A percentile compares a stretch with the other conserved stretches of the same genome.
These are phyloP conservation scores for Nestor notabilis DNA, from an alignment of 2,113 vertebrate genomes.

Conservation along the genomic window DNA sequence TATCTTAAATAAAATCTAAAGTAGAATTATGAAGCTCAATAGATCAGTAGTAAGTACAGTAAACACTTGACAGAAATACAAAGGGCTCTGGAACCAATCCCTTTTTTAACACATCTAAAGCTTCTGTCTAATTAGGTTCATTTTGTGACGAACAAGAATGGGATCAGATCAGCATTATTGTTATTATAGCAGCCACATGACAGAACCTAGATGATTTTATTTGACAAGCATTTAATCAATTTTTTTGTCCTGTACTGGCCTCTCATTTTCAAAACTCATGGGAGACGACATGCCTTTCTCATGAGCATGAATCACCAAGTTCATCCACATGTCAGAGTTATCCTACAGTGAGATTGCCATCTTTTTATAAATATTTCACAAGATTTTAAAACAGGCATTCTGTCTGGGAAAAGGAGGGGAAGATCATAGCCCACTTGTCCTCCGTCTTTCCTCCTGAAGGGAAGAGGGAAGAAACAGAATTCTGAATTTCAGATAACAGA, in stretches of 20 bases:
- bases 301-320: neutral
- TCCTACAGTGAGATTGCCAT: neutral
- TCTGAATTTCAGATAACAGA: neutral
- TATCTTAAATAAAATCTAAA: neutral
- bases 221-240: neutral
- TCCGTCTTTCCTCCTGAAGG: neutral
- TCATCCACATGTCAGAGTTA: neutral
- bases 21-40: neutral
- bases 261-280: neutral
- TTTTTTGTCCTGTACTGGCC: neutral
- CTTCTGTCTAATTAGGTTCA: neutral
- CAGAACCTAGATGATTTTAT: conserved; percentile 2
- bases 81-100: neutral
- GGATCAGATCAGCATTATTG: neutral
- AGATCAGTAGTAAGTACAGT: conserved; percentile 13
- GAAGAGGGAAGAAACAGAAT: neutral
- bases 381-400: neutral
- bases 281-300: neutral
- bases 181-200: neutral
- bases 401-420: neutral
- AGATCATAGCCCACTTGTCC: neutral
- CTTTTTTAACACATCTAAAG: neutral
- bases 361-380: neutral
- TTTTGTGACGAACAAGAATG: neutral
- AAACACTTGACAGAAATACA: conserved; percentile 35